Conservation (phyloP, 1,140 invertebrate species). For the Drosophila prosaltans region DNA sequence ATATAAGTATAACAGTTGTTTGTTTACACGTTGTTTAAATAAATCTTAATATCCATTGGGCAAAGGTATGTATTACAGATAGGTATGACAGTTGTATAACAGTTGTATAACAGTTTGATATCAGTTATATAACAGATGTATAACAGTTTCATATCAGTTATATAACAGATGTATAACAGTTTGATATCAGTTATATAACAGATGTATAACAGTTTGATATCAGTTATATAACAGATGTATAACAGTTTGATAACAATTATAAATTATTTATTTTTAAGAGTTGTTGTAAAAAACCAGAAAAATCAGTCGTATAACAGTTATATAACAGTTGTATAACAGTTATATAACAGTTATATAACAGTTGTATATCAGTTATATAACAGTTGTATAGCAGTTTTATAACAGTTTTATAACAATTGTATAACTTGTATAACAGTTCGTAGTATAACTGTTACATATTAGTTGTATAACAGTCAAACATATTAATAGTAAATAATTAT, state of each 20-base stretch:
- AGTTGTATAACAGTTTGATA: not conserved
- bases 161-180: not conserved
- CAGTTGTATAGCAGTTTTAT: not conserved
- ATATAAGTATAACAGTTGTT: too few species aligned
- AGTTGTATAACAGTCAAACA: not conserved
- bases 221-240: not conserved
- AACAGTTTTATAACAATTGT: not conserved
- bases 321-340: not conserved
- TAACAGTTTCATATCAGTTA: too few species aligned
- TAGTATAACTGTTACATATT: not conserved
- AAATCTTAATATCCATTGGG: too few species aligned
- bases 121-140: not conserved
- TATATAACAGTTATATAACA: not conserved
- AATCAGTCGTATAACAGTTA: too few species aligned
- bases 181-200: not conserved
- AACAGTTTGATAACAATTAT: not conserved
- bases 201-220: too few species aligned
- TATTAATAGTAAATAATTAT: not conserved
- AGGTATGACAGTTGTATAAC: not conserved
- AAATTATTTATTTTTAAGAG: too few species aligned
- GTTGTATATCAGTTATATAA: not conserved
- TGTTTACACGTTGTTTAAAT: too few species aligned
- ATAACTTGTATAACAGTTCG: not conserved
- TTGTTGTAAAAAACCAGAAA: too few species aligned
- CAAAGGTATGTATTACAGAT: not conserved